phyloP scores from a whole-genome alignment of 2,888 invertebrate genomes.

The Limnephilus auricula region DNA sequence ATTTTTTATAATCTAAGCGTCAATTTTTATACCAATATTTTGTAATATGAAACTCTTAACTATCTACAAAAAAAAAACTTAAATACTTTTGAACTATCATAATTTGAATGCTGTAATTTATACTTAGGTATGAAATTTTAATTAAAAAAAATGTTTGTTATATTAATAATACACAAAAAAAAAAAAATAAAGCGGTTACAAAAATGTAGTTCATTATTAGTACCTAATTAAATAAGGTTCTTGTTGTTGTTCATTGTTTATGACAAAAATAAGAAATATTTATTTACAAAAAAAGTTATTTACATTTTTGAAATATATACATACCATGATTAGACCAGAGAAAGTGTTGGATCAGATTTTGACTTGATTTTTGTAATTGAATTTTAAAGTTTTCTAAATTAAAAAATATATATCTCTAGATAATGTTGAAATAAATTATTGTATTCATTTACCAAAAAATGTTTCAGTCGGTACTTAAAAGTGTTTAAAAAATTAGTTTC shows the following conservation, averaged over 20 bases:
- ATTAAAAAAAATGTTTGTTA: background rate
- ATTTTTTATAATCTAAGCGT: background rate
- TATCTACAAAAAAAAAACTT: constrained; percentile 3
- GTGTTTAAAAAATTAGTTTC: background rate
- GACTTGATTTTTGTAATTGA: background rate
- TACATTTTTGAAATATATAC: background rate
- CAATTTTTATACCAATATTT: background rate
- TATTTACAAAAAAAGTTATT: background rate
- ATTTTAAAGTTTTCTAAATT: background rate
- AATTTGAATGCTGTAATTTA: background rate
- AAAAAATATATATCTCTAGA: background rate
- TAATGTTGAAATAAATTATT: background rate
- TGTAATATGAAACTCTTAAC: background rate
- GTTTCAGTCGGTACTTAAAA: background rate
- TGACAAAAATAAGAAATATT: background rate
- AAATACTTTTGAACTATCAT: background rate
- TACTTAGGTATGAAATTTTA: background rate
- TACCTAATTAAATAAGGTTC: background rate
- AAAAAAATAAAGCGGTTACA: background rate
- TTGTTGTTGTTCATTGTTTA: background rate
- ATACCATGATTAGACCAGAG: background rate
- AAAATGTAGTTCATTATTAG: background rate
- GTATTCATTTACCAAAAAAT: background rate
- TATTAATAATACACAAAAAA: background rate
- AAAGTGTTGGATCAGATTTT: background rate